phyloP scores from a whole-genome alignment of 53 echinoderm and acorn worm species.

The Stichopus horrens region DNA sequence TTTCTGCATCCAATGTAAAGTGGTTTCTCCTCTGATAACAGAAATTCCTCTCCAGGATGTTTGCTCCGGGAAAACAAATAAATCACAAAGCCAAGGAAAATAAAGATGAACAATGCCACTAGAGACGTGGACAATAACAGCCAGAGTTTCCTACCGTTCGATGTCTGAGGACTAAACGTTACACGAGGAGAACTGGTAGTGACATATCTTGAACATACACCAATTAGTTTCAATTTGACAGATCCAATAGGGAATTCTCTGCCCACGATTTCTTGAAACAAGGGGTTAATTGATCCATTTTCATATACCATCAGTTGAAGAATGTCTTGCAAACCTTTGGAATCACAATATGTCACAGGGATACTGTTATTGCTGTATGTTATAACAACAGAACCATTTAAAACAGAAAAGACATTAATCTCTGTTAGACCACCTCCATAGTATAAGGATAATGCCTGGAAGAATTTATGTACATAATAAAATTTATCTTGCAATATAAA shows the following conservation, averaged over 20 bases:
- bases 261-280: conserved; percentile 26
- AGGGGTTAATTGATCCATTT: conserved; percentile 49
- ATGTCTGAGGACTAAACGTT: conserved; percentile 3
- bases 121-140: conserved; percentile 3
- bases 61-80: conserved; percentile 58
- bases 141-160: background rate
- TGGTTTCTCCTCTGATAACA: conserved; percentile 57
- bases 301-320: conserved; percentile 28
- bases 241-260: conserved; percentile 41
- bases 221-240: conserved; percentile 44
- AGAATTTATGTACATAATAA: conserved; percentile 41
- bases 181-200: conserved; percentile 45
- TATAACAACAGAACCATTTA: conserved; percentile 64
- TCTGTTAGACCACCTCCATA: conserved; percentile 39
- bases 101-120: conserved; percentile 42
- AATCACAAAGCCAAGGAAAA: conserved; percentile 46
- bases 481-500: conserved; percentile 51
- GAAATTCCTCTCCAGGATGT: conserved; percentile 67
- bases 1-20: conserved; percentile 65
- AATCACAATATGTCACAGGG: conserved; percentile 52
- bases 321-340: conserved; percentile 39
- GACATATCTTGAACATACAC: conserved; percentile 43
- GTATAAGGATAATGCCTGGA: conserved; percentile 38
- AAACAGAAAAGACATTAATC: conserved; percentile 56
- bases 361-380: conserved; percentile 65